phyloP scores from a whole-genome alignment of 1,140 invertebrate genomes.

The Drosophila suzukii region DNA sequence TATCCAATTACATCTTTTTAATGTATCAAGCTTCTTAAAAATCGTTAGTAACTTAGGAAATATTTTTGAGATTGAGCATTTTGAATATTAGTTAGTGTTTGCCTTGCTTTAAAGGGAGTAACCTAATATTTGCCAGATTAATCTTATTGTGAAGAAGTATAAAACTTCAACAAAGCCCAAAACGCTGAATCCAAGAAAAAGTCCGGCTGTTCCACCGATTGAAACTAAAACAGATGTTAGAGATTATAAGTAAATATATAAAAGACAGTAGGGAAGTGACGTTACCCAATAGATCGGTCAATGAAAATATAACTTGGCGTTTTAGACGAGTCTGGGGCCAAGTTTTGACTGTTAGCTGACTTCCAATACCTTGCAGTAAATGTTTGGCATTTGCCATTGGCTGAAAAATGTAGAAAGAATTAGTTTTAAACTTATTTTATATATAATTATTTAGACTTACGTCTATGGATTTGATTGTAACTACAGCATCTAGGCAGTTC shows the following conservation, averaged over 20 bases:
- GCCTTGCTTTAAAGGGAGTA: slow-evolving; percentile 53
- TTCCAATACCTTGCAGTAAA: slow-evolving; percentile 65
- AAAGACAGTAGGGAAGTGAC: neutral
- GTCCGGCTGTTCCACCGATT: slow-evolving; percentile 89
- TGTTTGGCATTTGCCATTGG: slow-evolving; percentile 56
- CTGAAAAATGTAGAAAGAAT: slow-evolving; percentile 15
- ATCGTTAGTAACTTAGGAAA: neutral
- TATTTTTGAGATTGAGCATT: no score
- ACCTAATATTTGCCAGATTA: slow-evolving; percentile 85
- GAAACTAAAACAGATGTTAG: slow-evolving; percentile 84
- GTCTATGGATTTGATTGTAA: slow-evolving; percentile 43
- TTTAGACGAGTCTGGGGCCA: slow-evolving; percentile 70
- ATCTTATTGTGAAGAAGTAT: slow-evolving; percentile 87
- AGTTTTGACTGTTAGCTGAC: slow-evolving; percentile 52
- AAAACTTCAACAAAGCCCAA: slow-evolving; percentile 89
- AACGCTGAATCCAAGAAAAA: slow-evolving; percentile 89
- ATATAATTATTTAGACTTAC: slow-evolving; percentile 21
- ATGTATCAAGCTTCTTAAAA: neutral
- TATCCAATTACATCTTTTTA: neutral
- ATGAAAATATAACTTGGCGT: slow-evolving; percentile 77
- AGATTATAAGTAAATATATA: neutral
- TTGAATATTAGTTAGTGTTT: neutral
- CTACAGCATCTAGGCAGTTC: slow-evolving; percentile 64
- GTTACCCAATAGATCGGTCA: slow-evolving; percentile 78
- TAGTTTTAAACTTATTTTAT: no score